Evolutionary conservation across 2,888 invertebrate genomes (phyloP).

Genomic region (Dryocosmus kuriphilus): DNA sequence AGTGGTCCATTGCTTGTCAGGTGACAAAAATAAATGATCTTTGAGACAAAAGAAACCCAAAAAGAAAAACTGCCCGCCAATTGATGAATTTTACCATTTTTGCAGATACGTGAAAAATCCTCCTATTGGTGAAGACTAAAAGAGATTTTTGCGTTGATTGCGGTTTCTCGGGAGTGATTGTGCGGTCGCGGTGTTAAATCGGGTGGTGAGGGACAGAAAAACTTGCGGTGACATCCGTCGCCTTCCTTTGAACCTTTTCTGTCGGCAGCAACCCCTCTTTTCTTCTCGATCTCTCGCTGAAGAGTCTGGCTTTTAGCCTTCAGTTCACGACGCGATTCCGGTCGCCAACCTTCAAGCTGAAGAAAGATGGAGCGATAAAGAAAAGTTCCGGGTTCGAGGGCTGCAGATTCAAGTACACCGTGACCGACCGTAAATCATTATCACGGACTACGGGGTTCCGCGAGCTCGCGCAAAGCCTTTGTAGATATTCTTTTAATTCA

Average conservation of each 20-base stretch:
- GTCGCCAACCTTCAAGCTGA: conserved; percentile 51
- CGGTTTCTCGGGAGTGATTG: conserved; percentile 22
- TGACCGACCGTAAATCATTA: conserved; percentile 59
- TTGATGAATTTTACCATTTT: neutral
- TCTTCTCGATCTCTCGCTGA: conserved; percentile 42
- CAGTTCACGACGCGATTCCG: conserved; percentile 52
- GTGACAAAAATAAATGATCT: too few relatives aligned
- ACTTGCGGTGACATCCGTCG: conserved; percentile 53
- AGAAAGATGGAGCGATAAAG: conserved; percentile 54
- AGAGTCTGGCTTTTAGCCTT: conserved; percentile 57
- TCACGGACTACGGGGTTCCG: conserved; percentile 52
- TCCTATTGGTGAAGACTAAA: neutral
- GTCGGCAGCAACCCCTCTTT: conserved; percentile 53
- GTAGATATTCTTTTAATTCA: conserved; percentile 5
- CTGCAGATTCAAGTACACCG: conserved; percentile 48
- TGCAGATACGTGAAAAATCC: neutral
- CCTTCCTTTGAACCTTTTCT: conserved; percentile 54
- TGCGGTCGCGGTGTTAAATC: conserved; percentile 50
- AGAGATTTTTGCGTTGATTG: conserved; percentile 36
- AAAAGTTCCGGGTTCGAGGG: conserved; percentile 56
- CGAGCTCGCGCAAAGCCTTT: conserved; percentile 1
- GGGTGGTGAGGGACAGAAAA: conserved; percentile 44
- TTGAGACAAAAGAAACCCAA: too few relatives aligned
- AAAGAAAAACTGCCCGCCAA: neutral
- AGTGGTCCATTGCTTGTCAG: too few relatives aligned